Evolutionary conservation across 2,888 invertebrate genomes (phyloP).

Genomic region (Pachycephus smyrnensis): DNA sequence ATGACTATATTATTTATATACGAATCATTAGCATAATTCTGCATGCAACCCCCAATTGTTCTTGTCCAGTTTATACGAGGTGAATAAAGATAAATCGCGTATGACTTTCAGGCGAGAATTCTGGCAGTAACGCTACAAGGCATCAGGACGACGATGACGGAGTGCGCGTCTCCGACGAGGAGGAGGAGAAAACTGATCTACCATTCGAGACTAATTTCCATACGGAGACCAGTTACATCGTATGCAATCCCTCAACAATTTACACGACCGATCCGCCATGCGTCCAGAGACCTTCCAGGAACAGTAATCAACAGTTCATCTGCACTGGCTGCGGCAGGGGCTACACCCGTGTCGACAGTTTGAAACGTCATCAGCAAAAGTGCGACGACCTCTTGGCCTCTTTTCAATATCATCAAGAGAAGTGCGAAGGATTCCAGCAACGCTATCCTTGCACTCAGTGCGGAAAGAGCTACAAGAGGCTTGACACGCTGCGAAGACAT

Average conservation of each 20-base stretch:
- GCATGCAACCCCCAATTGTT: not conserved
- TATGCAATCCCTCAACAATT: not conserved
- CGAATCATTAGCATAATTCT: not conserved
- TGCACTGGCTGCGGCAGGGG: conserved; percentile 61
- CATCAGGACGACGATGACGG: not conserved
- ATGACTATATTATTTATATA: not conserved
- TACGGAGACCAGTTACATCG: conserved; percentile 4
- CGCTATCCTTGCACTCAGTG: conserved; percentile 54
- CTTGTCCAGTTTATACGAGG: not conserved
- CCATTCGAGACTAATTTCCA: not conserved
- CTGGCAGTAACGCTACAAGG: not conserved
- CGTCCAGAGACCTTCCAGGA: not conserved
- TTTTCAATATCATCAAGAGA: conserved; percentile 29
- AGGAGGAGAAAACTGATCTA: not conserved
- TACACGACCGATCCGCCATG: not conserved
- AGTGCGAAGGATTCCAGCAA: conserved; percentile 31
- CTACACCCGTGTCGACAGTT: conserved; percentile 61
- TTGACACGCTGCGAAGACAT: conserved; percentile 59
- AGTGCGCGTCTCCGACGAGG: not conserved
- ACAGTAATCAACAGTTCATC: conserved; percentile 36
- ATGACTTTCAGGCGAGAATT: not conserved
- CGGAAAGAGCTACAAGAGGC: conserved; percentile 59
- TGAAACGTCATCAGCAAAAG: conserved; percentile 56
- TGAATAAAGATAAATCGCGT: not conserved
- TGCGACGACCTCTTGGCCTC: conserved; percentile 20